A percentile compares a stretch with the other conserved stretches of the same genome.
These are phyloP conservation scores for Bradypodion ventrale DNA, from an alignment of 2,797 vertebrate species.

Conservation along the genomic window DNA sequence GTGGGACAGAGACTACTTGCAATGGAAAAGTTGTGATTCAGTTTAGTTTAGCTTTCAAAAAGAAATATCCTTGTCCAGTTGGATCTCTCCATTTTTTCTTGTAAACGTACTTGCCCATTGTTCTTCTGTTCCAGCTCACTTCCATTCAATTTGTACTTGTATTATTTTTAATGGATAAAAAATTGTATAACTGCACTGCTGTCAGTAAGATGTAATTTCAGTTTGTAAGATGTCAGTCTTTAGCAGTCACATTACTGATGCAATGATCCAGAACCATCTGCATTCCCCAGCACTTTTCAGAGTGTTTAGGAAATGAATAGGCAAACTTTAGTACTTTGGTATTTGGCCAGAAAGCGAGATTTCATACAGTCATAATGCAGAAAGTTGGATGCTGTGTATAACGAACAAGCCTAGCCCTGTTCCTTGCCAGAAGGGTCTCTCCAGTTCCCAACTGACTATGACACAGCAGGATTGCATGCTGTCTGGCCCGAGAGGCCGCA, in stretches of 20 bases:
- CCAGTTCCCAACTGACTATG: no score
- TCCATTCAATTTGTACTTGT: constrained; percentile 40
- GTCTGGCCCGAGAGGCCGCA: no score
- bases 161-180: not conserved
- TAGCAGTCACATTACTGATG: not conserved
- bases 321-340: not conserved
- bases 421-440: no score
- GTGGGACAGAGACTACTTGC: not conserved
- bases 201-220: constrained; percentile 23
- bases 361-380: not conserved
- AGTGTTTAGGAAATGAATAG: not conserved
- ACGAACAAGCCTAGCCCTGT: no score
- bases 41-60: not conserved
- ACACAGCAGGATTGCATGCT: no score
- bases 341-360: not conserved
- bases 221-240: constrained; percentile 3
- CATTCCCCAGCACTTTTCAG: fast-evolving
- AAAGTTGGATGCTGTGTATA: not conserved
- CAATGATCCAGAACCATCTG: not conserved
- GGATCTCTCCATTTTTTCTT: constrained; percentile 1
- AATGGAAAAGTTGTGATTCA: not conserved
- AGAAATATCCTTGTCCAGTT: not conserved
- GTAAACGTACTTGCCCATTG: fast-evolving
- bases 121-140: not conserved
- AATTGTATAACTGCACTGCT: not conserved